Evolutionary conservation across 2,113 vertebrate genomes (phyloP).

Genomic region (Vombatus ursinus): DNA sequence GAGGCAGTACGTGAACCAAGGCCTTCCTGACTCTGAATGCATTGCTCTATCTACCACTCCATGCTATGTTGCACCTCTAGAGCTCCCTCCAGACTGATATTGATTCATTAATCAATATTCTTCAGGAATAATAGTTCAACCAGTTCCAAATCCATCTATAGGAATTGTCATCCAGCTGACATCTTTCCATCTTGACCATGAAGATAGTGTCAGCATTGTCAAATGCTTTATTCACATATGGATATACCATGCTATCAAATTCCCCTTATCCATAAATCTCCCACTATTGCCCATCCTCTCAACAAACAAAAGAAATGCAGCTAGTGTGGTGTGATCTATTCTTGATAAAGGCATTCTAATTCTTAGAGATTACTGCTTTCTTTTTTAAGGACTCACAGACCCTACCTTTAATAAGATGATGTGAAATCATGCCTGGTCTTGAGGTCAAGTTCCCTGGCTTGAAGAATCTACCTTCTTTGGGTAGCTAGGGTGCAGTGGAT

Average conservation of each 20-base stretch:
- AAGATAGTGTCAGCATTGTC: neutral
- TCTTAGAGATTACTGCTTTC: neutral
- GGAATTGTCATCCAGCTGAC: neutral
- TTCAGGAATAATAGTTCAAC: neutral
- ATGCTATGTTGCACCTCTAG: neutral
- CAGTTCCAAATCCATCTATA: neutral
- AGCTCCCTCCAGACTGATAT: neutral
- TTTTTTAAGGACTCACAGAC: neutral
- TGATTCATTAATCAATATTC: neutral
- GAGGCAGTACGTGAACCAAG: neutral
- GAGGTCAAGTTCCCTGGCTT: neutral
- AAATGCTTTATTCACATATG: neutral
- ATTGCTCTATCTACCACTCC: neutral
- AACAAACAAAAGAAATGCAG: neutral
- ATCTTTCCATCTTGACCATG: neutral
- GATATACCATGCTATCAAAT: neutral
- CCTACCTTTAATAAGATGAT: neutral
- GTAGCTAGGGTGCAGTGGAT: neutral
- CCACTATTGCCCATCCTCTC: neutral
- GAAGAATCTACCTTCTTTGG: neutral
- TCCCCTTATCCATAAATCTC: neutral
- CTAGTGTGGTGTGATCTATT: neutral
- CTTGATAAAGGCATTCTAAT: neutral
- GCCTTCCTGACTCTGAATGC: neutral
- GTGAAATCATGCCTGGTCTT: neutral